Evolutionary conservation across 2,888 invertebrate genomes (phyloP), one percentile per base, ranked within the genome.

Genomic region (Agrotis ipsilon): DNA sequence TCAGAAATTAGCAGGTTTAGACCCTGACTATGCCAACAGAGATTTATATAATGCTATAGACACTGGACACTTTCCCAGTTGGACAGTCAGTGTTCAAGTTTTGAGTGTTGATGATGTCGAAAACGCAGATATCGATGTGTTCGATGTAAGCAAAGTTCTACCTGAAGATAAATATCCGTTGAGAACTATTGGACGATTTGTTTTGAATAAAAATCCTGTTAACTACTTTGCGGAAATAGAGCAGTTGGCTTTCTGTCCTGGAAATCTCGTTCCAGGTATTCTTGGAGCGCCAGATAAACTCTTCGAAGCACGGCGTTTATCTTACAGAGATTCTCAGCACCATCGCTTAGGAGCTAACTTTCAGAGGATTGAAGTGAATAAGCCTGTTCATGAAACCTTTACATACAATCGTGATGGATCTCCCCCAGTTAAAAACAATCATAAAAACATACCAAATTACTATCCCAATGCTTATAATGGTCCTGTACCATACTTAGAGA

Each of bases 201-300:
- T 98, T 0, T 94, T 99, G 43, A 98, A 99, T 91, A 97, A 97
- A 78, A 99, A 99, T 92, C 98, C 99, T 0, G 97, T 96, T 64
- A 99, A 99, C 91, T 99, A 98, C 91, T 99, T 99, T 89, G 97
- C 98, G 21, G 98, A 99, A 92, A 98, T 99, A 48, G 99, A 99
- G 92, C 99, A 99, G 92, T 92, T 98, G 63, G 99, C 99, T 0
- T 99, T 98, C 90, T 97, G 97, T 88, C 99, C 99, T 0, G 97
- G 98, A 9, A 98, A 99, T 91, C 92, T 99, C 95, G 97, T 98
- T 14, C 98, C 99, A 7, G 99, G 99, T 54, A 98, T 99, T 81
- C 98, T 98, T 84, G 97, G 99, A 16, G 98, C 98, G 48, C 98
- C 98, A 0, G 99, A 99, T 90, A 98, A 98, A 93, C 97, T 99